These are phyloP conservation scores for Eonycteris spelaea DNA, from an alignment of 2,113 vertebrate species.

Conservation along the genomic window DNA sequence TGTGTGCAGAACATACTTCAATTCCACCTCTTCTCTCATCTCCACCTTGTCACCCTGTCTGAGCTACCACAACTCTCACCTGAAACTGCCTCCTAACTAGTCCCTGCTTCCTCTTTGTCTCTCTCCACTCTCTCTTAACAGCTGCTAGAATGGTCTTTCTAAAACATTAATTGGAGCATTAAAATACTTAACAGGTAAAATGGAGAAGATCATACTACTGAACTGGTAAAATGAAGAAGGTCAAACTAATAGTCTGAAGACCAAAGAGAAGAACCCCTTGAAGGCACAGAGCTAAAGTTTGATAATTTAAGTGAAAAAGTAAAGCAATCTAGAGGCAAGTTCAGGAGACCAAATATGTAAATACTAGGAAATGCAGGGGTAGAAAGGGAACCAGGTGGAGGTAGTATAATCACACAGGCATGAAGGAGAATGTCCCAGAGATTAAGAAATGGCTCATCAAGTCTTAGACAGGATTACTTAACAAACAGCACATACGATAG, in stretches of 20 bases:
- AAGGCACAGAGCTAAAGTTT: background rate
- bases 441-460: background rate
- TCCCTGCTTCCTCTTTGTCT: background rate
- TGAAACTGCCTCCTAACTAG: background rate
- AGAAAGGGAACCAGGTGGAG: background rate
- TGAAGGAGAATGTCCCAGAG: background rate
- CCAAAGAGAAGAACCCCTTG: background rate
- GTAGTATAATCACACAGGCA: background rate
- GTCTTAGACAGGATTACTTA: background rate
- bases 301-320: background rate
- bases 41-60: background rate
- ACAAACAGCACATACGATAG: background rate
- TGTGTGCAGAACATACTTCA: background rate
- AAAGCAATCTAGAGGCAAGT: background rate
- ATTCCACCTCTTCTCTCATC: background rate
- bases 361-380: background rate
- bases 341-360: background rate
- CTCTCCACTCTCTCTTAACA: background rate
- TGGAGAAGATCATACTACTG: background rate
- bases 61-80: background rate
- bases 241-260: background rate
- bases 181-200: background rate
- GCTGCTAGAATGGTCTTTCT: background rate
- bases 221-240: conserved; percentile 18
- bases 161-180: background rate